These are phyloP conservation scores for Shargacucullia verbasci DNA, from an alignment of 2,888 invertebrate genomes.

Conservation along the genomic window DNA sequence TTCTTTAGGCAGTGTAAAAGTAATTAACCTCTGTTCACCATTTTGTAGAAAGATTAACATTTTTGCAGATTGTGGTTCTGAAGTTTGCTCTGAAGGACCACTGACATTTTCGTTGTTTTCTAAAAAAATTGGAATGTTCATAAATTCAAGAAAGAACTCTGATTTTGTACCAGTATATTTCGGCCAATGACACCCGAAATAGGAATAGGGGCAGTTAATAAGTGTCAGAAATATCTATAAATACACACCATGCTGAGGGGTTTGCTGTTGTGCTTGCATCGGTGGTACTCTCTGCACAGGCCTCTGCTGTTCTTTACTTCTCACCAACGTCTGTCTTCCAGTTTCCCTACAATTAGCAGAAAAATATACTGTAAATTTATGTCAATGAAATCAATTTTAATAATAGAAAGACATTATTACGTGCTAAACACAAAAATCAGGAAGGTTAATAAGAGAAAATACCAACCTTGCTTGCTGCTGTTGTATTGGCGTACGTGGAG, in stretches of 20 bases:
- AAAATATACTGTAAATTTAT: slow-evolving; percentile 1
- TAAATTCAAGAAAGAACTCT: too few species aligned
- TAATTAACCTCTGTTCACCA: slow-evolving; percentile 94
- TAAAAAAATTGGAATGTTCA: slow-evolving; percentile 56
- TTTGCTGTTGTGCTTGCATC: slow-evolving; percentile 80
- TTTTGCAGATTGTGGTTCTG: slow-evolving; percentile 91
- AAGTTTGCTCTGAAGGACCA: slow-evolving; percentile 82
- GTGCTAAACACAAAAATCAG: too few species aligned
- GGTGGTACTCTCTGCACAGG: slow-evolving; percentile 86
- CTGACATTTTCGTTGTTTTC: slow-evolving; percentile 76
- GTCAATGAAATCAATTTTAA: too few species aligned
- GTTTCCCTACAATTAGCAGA: slow-evolving; percentile 70
- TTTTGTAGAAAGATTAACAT: slow-evolving; percentile 94
- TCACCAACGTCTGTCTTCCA: slow-evolving; percentile 81
- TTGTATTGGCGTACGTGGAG: slow-evolving; percentile 71
- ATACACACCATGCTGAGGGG: slow-evolving; percentile 66
- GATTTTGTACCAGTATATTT: too few species aligned
- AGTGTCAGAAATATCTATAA: slow-evolving; percentile 1
- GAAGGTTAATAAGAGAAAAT: neutral
- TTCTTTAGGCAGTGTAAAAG: slow-evolving; percentile 94
- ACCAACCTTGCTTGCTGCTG: slow-evolving; percentile 72
- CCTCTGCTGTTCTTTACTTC: slow-evolving; percentile 83
- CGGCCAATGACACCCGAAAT: too few species aligned
- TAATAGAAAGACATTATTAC: neutral
- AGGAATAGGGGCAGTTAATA: too few species aligned